These are phyloP conservation scores for Crotalus adamanteus DNA, from an alignment of 2,797 vertebrate species.

Conservation along the genomic window DNA sequence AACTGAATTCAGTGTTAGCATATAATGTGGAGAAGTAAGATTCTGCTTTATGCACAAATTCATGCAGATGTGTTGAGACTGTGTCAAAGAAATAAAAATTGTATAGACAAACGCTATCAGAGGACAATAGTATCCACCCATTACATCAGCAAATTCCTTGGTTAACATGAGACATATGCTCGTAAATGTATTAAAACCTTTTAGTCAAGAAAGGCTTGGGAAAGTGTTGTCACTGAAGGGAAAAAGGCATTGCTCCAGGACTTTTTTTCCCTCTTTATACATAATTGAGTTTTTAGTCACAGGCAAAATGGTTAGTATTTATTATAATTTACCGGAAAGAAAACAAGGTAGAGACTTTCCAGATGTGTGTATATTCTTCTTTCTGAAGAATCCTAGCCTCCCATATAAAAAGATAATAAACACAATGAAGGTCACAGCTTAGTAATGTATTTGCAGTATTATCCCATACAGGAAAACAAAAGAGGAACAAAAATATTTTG, in stretches of 20 bases:
- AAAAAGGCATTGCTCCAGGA: not conserved
- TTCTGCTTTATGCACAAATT: not conserved
- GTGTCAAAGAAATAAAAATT: not conserved
- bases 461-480: constrained; percentile 59
- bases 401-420: constrained; percentile 46
- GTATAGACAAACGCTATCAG: not conserved
- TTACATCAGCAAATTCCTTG: constrained; percentile 9
- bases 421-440: constrained; percentile 48
- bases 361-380: constrained; percentile 59
- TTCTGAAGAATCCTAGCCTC: constrained; percentile 63
- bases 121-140: not conserved
- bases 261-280: not conserved
- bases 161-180: not conserved
- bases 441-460: constrained; percentile 52
- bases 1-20: not conserved
- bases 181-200: not conserved
- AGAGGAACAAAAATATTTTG: not conserved
- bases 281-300: constrained; percentile 29
- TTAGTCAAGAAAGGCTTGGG: constrained; percentile 24
- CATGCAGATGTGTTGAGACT: not conserved
- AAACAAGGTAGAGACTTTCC: constrained; percentile 3
- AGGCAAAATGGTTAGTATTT: constrained; percentile 2
- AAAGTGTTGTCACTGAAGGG: not conserved
- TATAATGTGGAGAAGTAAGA: not conserved
- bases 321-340: not conserved